phyloP scores from a whole-genome alignment of 1,140 invertebrate species.

The Drosophila rhopaloa region DNA sequence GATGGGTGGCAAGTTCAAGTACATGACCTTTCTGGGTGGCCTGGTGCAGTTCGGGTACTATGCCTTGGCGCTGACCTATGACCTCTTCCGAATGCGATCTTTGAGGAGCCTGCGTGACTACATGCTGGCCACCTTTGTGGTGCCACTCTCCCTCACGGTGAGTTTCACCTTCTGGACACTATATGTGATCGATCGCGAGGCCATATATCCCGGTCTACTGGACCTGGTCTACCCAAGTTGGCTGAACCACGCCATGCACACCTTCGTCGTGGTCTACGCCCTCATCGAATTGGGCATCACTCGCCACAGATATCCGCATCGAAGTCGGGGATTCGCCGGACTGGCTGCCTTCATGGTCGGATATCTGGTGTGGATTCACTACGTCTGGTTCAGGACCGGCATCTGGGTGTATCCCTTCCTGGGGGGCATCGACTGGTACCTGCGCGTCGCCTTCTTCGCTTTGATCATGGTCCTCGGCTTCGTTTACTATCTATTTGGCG shows the following conservation, averaged over 20 bases:
- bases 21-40: slow-evolving; percentile 92
- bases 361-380: slow-evolving; percentile 90
- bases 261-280: slow-evolving; percentile 89
- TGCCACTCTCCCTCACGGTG: slow-evolving; percentile 92
- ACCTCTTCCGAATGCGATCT: slow-evolving; percentile 87
- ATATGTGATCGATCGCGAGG: slow-evolving; percentile 91
- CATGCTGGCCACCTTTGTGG: slow-evolving; percentile 88
- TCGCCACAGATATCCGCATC: slow-evolving; percentile 88
- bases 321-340: slow-evolving; percentile 86
- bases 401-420: slow-evolving; percentile 95
- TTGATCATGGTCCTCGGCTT: slow-evolving; percentile 9
- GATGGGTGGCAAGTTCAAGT: slow-evolving; percentile 92
- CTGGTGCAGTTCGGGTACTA: slow-evolving; percentile 91
- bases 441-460: slow-evolving; percentile 82
- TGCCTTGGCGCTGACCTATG: slow-evolving; percentile 88
- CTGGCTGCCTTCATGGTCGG: slow-evolving; percentile 87
- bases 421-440: slow-evolving; percentile 87
- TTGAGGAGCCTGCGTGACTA: slow-evolving; percentile 89
- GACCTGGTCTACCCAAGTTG: slow-evolving; percentile 91
- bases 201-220: slow-evolving; percentile 90
- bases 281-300: slow-evolving; percentile 88
- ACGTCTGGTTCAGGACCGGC: slow-evolving; percentile 89
- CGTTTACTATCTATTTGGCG: slow-evolving; percentile 50
- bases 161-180: slow-evolving; percentile 94
- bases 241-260: slow-evolving; percentile 95